phyloP scores from a whole-genome alignment of 64 coral and sea anemone species.

The Orbicella faveolata region DNA sequence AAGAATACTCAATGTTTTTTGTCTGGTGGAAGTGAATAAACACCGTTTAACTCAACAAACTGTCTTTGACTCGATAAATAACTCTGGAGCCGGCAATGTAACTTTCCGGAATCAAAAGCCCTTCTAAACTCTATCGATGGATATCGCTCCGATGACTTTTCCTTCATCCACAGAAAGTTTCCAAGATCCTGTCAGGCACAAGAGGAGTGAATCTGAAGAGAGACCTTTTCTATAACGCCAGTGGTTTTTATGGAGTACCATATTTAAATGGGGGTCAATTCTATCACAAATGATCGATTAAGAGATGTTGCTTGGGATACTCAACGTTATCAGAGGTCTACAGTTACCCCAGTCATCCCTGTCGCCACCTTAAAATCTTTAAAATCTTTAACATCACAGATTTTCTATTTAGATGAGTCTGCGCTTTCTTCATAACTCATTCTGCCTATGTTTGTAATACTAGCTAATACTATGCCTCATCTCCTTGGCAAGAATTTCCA shows the following conservation, averaged over 20 bases:
- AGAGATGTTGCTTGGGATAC: neutral
- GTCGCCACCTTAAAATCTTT: neutral
- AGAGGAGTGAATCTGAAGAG: slow-evolving; percentile 12
- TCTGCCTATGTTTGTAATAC: neutral
- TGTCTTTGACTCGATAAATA: too few species aligned
- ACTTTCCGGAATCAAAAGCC: neutral
- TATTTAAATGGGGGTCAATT: slow-evolving; percentile 14
- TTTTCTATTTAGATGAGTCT: slow-evolving; percentile 15
- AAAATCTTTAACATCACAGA: neutral
- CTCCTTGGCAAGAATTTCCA: neutral
- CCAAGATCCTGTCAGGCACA: slow-evolving; percentile 28
- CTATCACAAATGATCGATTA: slow-evolving; percentile 20
- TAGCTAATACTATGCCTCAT: neutral
- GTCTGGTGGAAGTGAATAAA: neutral
- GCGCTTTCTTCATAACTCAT: neutral
- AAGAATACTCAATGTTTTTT: neutral
- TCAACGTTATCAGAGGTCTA: slow-evolving; percentile 34
- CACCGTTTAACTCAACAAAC: too few species aligned
- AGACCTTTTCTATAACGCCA: slow-evolving; percentile 37
- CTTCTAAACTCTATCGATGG: slow-evolving; percentile 12
- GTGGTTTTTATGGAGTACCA: neutral
- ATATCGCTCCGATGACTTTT: slow-evolving; percentile 19
- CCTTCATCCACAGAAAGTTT: slow-evolving; percentile 1
- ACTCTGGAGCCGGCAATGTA: too few species aligned
- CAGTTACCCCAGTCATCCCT: slow-evolving; percentile 13